A percentile compares a stretch with the other conserved stretches of the same genome.
phyloP scores from a whole-genome alignment of 2,888 invertebrate species.

The Eupelmus urozonus region DNA sequence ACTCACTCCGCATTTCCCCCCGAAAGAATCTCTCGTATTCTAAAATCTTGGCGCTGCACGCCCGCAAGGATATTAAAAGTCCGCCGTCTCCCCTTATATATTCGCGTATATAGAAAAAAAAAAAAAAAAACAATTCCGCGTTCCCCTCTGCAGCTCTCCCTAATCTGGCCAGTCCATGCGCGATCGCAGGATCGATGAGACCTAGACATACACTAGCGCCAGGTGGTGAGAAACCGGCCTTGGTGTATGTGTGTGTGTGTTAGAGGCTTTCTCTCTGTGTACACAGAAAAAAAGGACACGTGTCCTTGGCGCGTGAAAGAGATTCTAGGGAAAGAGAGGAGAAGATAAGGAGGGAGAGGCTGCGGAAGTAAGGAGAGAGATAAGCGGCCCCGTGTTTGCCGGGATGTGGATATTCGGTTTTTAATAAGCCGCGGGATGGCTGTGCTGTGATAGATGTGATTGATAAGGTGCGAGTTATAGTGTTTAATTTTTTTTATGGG shows the following conservation, averaged over 20 bases:
- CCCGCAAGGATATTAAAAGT: conserved; percentile 6
- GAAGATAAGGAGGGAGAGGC: conserved; percentile 1
- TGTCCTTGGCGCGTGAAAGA: not conserved
- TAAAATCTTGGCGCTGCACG: no score
- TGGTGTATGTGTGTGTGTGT: not conserved
- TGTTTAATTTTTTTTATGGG: no score
- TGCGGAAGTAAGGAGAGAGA: not conserved
- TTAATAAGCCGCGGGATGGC: no score
- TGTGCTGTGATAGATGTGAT: no score
- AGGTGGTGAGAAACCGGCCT: conserved; percentile 19
- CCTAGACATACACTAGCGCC: conserved; percentile 6
- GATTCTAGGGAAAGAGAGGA: not conserved
- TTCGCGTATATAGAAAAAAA: conserved; percentile 11
- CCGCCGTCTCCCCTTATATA: not conserved
- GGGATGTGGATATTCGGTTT: no score
- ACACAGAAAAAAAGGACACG: not conserved
- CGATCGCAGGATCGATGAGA: conserved; percentile 25
- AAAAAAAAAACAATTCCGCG: conserved; percentile 5
- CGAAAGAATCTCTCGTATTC: no score
- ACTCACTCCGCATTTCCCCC: not conserved
- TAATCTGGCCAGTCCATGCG: conserved; percentile 36
- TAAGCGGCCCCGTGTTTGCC: no score
- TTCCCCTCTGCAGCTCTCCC: not conserved
- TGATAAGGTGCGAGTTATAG: no score
- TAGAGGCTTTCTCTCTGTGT: not conserved